Base-by-base conservation (phyloP, 2,797 vertebrate species). In the Pangasius mekongensis region DNA sequence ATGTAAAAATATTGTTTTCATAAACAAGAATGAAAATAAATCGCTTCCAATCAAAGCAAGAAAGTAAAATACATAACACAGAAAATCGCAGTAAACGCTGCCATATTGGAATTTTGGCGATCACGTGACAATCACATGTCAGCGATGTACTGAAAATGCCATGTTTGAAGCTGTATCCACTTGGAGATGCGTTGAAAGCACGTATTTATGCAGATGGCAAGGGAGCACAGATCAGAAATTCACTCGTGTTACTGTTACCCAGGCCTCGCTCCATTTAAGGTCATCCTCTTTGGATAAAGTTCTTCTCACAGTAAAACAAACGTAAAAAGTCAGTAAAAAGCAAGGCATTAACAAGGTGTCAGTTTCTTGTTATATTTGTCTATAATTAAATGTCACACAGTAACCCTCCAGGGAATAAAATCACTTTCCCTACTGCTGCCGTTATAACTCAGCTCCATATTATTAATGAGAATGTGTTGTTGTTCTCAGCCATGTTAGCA, bases 401-500 rank as follows among this genome's bases (percentile, higher is more conserved):
- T 47, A 86, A 47, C 2, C 24, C 71, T 30, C 9, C 27, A 16
- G 85, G 58, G 36, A 89, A 86, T 66, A 77, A 83, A 86, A 77
- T 83, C 47, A 85, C 62, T 87, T 90, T 90, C 88, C 47, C 74
- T 77, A 71, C 87, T 76, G 27, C 82, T 58, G 58, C 64, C 39
- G 56, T 30, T 77, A 77, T n/a, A 87, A 89, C 76, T 54, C 52
- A 3, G 30, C 66, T 88, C 87, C 87, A 84, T 87, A 66, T 82
- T 82, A 89, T 84, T 91, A 90, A 90, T 85, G 84, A 90, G 71
- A 91, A 90, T 86, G 88, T 87, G 71, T 86, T 67, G 80, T 76
- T 91, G 91, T 89, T 87, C 88, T 85, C 47, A 91, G 80, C 86
- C 93, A 90, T 91, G 91, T 93, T 93, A 93, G 90, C 89, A 89